Base-by-base conservation (phyloP, 2,113 vertebrate genomes). In the Eonycteris spelaea region DNA sequence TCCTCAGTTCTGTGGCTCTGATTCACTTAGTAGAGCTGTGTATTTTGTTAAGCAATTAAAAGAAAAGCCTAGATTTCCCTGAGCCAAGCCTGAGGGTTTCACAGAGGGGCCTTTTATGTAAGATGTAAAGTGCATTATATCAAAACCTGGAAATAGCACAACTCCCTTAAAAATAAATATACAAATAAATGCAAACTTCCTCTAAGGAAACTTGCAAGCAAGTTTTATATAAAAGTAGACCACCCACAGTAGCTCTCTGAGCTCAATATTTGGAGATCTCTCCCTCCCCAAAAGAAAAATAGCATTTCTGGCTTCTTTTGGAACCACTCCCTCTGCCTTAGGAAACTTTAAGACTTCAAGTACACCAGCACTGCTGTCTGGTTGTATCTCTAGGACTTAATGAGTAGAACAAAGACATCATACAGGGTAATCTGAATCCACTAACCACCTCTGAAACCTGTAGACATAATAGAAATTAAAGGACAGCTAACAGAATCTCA, bases 31-130 rank as follows among this genome's bases (percentile, higher is more conserved):
- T 38, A n/a, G n/a, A 85, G 5, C 45, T 63, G 6, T 88, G 40
- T 21, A 68, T 53, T 92, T 90, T 61, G 78, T 86, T 94, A 94
- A 86, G 84, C 53, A 80, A 83, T 83, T 92, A 84, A 73, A 51
- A 88, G 43, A 75, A 86, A 92, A 16, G 11, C 12, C 43, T 28
- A 35, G 43, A 86, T 16, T 80, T 89, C 61, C 21, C 77, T 85
- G 45, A 77, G 24, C 18, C 63, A 79, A 67, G 18, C 18, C 67
- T 28, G 5, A 22, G 10, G 67, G 57, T 38, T 22, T 55, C 59
- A 88, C 45, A 97, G 85, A 94, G 5, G 18, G 15, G 33, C 35
- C 53, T 67, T 83, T 88, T 45, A 91, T 53, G 48, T 40, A 73
- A 92, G 67, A 83, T 19, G 8, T 51, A 86, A 96, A 67, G 14